Base-by-base conservation (phyloP, 2,888 invertebrate species). In the Terebella lapidaria region DNA sequence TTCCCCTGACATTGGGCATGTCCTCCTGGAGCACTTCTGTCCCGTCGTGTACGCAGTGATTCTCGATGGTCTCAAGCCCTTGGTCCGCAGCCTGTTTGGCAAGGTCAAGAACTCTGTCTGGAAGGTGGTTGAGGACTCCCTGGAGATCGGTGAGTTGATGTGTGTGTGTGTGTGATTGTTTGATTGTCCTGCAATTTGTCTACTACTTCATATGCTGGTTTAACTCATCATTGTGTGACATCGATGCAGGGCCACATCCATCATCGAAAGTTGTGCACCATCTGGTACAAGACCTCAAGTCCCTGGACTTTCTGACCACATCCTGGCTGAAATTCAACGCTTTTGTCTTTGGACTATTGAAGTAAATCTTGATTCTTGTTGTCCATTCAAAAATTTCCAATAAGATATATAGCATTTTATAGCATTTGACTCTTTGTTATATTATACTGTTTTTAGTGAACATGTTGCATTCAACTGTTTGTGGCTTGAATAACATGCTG, bases 41-140 rank as follows among this genome's bases (percentile, higher is more conserved):
- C 91, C 92, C 1, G 89, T 92, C 10, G 82, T 94, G 35, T 90
- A 91, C 71, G 88, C 89, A 2, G 85, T 93, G 60, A 86, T 94
- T 72, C 87, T 89, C 70, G 92, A 94, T 76, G 93, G 92, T 1
- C 84, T 94, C 24, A 89, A 89, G 75, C 88, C 90, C 35, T 87
- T 85, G 68, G 84, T 92, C 57, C 88, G 90, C 75, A 91, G 91
- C 3, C 87, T 91, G 45, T 92, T 92, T 75, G 92, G 92, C 47
- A 88, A 89, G 22, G 89, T 92, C 56, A 86, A 88, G 69, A 91
- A 92, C 76, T 90, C 90, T 4, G 90, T 91, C 56, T 93, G 92
- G 92, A 89, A 90, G 82, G 89, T 93, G 68, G 89, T 92, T 3
- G 92, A 92, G 81, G 89, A 90, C 35, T 90, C 91, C 5, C 89